Conservation (phyloP, 2,113 vertebrate species). For the Archocentrus centrarchus region DNA sequence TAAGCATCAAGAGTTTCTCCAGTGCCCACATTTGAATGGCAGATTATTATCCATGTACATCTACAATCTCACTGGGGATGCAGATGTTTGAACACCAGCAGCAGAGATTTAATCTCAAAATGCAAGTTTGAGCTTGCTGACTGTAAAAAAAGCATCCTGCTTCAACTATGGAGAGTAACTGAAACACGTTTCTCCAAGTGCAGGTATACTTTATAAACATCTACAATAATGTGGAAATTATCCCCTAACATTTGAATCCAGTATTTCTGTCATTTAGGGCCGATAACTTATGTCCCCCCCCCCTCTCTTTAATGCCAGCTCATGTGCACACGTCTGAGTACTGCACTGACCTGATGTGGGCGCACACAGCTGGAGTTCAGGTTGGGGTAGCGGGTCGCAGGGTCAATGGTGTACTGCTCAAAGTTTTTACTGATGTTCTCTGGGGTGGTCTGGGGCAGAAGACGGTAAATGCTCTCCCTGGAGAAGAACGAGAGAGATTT, state of each 20-base stretch:
- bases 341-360: conserved; percentile 88
- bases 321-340: rapidly evolving
- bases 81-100: neutral
- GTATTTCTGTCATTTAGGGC: neutral
- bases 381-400: conserved; percentile 92
- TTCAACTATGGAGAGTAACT: neutral
- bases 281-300: neutral
- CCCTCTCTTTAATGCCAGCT: neutral
- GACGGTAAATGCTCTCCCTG: conserved; percentile 94
- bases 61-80: neutral
- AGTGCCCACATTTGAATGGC: neutral
- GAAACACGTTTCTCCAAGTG: neutral
- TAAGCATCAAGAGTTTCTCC: rapidly evolving
- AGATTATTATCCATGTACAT: rapidly evolving
- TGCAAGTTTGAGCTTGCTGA: neutral
- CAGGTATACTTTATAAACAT: rapidly evolving
- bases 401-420: conserved; percentile 94
- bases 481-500: neutral
- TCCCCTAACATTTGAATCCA: too few relatives aligned
- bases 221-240: neutral
- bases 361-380: conserved; percentile 91
- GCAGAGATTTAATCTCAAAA: neutral
- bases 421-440: conserved; percentile 98
- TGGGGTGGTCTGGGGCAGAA: conserved; percentile 95
- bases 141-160: too few relatives aligned